Conservation (phyloP, 1,140 invertebrate genomes). For the Conus ventricosus region DNA sequence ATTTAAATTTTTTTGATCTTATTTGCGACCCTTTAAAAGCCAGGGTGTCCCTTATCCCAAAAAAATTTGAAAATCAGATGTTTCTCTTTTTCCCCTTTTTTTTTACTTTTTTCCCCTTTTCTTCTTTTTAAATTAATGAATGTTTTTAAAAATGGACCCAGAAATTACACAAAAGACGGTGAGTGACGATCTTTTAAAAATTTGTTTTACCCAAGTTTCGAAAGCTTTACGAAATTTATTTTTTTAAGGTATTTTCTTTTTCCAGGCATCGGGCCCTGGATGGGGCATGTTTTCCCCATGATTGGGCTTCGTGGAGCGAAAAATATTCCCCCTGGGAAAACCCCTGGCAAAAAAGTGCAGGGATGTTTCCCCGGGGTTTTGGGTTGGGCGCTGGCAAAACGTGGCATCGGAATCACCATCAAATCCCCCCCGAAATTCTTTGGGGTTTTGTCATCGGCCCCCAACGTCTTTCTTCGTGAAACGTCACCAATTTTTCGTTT, state of each 20-base stretch:
- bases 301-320: slow-evolving; percentile 87
- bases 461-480: slow-evolving; percentile 95
- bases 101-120: too few relatives aligned
- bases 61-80: too few relatives aligned
- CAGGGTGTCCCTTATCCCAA: too few relatives aligned
- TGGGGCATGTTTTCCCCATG: slow-evolving; percentile 98
- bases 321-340: slow-evolving; percentile 80
- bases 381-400: slow-evolving; percentile 88
- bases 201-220: too few relatives aligned
- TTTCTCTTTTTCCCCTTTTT: too few relatives aligned
- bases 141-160: neutral
- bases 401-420: slow-evolving; percentile 97
- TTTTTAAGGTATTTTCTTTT: too few relatives aligned
- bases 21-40: too few relatives aligned
- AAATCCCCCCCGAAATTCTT: slow-evolving; percentile 96
- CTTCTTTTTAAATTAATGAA: neutral
- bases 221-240: too few relatives aligned
- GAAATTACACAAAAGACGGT: neutral
- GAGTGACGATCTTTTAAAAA: too few relatives aligned
- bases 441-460: slow-evolving; percentile 95
- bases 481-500: slow-evolving; percentile 96
- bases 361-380: slow-evolving; percentile 84
- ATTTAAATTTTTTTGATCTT: neutral
- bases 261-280: slow-evolving; percentile 87
- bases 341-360: slow-evolving; percentile 65